phyloP scores from a whole-genome alignment of 2,888 invertebrate genomes.

The Pterostichus niger region DNA sequence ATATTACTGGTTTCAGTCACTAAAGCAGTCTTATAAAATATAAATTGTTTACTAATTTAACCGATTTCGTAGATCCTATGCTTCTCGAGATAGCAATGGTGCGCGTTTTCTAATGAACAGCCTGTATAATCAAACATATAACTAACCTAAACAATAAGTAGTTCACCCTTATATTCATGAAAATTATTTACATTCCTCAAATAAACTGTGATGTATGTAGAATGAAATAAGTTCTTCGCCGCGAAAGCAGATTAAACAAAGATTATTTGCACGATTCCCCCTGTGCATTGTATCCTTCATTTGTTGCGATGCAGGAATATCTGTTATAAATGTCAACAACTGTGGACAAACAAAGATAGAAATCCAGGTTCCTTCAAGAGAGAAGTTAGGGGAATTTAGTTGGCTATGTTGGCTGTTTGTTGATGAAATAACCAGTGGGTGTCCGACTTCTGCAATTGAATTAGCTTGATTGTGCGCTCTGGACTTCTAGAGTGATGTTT shows the following conservation, averaged over 20 bases:
- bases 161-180: too few species aligned
- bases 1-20: too few species aligned
- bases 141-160: too few species aligned
- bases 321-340: neutral
- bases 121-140: too few species aligned
- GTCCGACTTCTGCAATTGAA: constrained; percentile 36
- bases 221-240: neutral
- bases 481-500: neutral
- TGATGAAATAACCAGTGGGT: constrained; percentile 40
- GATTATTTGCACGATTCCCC: constrained; percentile 39
- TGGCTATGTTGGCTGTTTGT: neutral
- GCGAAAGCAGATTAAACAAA: constrained; percentile 22
- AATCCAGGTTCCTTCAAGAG: neutral
- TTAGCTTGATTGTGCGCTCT: constrained; percentile 35
- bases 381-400: neutral
- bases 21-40: too few species aligned
- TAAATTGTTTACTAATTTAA: too few species aligned
- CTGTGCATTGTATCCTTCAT: constrained; percentile 12
- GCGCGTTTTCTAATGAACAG: too few species aligned
- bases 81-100: too few species aligned
- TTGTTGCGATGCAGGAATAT: neutral
- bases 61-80: too few species aligned
- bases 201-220: neutral
- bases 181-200: neutral
- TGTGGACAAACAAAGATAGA: neutral